Conservation (phyloP, 2,113 vertebrate genomes). For the Dromaius novaehollandiae region DNA sequence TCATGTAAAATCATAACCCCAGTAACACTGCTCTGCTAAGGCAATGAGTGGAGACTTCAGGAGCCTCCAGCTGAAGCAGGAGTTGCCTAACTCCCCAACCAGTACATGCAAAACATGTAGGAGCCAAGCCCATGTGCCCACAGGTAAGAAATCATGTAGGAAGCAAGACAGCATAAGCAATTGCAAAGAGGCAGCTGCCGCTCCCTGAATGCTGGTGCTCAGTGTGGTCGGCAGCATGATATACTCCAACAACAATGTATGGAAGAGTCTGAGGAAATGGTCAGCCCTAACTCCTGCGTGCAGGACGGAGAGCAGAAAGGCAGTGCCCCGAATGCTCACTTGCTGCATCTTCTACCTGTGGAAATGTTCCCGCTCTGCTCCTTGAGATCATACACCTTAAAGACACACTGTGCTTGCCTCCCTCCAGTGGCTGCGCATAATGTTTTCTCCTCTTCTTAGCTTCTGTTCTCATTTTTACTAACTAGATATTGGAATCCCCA, state of each 20-base stretch:
- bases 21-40: not conserved
- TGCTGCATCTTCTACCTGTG: not conserved
- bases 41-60: not conserved
- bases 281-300: not conserved
- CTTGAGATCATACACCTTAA: not conserved
- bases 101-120: not conserved
- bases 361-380: accelerated
- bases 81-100: not conserved
- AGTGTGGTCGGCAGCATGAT: too few species aligned
- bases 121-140: not conserved
- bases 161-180: not conserved
- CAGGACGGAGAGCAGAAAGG: not conserved
- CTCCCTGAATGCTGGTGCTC: accelerated
- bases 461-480: not conserved
- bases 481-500: not conserved
- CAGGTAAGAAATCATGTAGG: not conserved
- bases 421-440: too few species aligned
- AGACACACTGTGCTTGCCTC: not conserved
- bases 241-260: accelerated
- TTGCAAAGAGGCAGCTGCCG: not conserved
- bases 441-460: not conserved
- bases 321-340: not conserved
- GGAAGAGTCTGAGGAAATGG: not conserved
- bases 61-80: not conserved
- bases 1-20: not conserved